These are phyloP conservation scores for Oxygymnocypris stewartii DNA, from an alignment of 2,113 vertebrate species.

Conservation along the genomic window DNA sequence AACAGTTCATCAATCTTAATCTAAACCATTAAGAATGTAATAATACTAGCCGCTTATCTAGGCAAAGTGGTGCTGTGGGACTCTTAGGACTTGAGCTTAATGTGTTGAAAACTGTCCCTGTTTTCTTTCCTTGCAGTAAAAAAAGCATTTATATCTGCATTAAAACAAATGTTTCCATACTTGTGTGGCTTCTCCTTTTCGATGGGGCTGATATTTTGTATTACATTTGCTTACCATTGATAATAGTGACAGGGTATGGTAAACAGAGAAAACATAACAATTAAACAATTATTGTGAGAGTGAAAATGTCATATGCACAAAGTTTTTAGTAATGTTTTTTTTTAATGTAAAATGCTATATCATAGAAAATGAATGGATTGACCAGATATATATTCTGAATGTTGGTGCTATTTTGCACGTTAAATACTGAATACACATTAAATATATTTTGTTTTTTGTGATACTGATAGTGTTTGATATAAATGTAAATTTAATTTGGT, in stretches of 20 bases:
- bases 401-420: background rate
- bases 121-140: conserved; percentile 2
- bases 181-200: background rate
- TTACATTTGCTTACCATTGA: background rate
- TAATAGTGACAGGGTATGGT: background rate
- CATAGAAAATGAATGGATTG: background rate
- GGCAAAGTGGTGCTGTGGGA: conserved; percentile 52
- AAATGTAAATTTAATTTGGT: background rate
- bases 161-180: background rate
- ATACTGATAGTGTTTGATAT: background rate
- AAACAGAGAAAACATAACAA: background rate
- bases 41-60: conserved; percentile 60
- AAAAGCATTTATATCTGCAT: background rate
- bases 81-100: conserved; percentile 51
- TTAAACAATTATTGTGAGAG: background rate
- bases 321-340: no score
- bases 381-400: background rate
- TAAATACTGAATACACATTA: background rate
- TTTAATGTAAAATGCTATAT: background rate
- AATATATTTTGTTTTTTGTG: background rate
- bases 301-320: no score
- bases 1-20: conserved; percentile 81
- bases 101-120: conserved; percentile 49
- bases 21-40: conserved; percentile 67
- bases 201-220: background rate